These are phyloP conservation scores for Chelonus formosanus DNA, from an alignment of 2,888 invertebrate species.

Conservation along the genomic window DNA sequence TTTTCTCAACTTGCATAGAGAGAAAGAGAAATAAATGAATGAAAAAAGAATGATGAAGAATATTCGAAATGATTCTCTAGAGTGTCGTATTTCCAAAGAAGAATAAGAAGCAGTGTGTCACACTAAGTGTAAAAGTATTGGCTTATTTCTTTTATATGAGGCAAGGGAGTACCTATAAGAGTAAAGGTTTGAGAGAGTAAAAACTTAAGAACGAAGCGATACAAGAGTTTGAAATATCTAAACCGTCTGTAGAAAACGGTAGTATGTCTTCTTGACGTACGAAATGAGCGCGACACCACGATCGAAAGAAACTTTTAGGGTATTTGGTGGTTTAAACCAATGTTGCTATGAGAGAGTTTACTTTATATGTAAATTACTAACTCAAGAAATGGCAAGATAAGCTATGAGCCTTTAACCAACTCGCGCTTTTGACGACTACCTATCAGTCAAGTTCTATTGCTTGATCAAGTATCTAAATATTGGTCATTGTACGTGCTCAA, in stretches of 20 bases:
- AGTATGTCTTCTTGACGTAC: slow-evolving; percentile 60
- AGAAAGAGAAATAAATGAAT: not conserved
- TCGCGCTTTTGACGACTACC: slow-evolving; percentile 27
- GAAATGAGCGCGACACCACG: slow-evolving; percentile 58
- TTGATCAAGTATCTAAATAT: not conserved
- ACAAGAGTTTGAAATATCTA: slow-evolving; percentile 38
- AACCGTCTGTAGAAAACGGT: slow-evolving; percentile 45
- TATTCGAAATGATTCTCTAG: slow-evolving; percentile 61
- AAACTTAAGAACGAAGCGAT: slow-evolving; percentile 34
- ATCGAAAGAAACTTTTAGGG: slow-evolving; percentile 52
- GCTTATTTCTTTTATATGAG: slow-evolving; percentile 52
- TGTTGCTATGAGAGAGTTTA: slow-evolving; percentile 50
- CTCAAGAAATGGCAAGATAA: slow-evolving; percentile 46
- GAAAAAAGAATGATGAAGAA: slow-evolving; percentile 46
- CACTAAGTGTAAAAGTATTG: slow-evolving; percentile 41
- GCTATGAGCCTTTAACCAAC: slow-evolving; percentile 36
- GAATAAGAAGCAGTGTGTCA: slow-evolving; percentile 36
- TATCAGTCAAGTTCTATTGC: slow-evolving; percentile 26
- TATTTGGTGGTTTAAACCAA: slow-evolving; percentile 11
- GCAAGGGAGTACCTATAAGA: slow-evolving; percentile 31
- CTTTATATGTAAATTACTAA: slow-evolving; percentile 62
- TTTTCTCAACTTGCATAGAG: not conserved
- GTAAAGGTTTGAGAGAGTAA: slow-evolving; percentile 26
- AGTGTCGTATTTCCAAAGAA: slow-evolving; percentile 52
- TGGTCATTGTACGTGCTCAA: too few relatives aligned